Conservation (phyloP, 2,888 invertebrate species). For the Venusia cambrica region DNA sequence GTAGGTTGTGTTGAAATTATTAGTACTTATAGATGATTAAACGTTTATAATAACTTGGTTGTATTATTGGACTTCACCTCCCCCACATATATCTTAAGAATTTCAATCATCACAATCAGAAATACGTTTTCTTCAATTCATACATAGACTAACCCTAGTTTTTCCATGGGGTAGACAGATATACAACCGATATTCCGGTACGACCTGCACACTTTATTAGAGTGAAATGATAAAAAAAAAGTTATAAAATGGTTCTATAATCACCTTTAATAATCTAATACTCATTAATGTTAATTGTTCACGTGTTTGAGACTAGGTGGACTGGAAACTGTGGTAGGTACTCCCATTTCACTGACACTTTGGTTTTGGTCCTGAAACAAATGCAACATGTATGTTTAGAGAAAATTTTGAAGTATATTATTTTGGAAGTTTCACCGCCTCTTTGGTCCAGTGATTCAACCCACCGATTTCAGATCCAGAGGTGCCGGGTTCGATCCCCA, state of each 20-base stretch:
- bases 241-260: constrained; percentile 13
- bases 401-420: too few species aligned
- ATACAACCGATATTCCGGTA: too few species aligned
- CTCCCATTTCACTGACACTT: constrained; percentile 49
- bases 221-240: constrained; percentile 3
- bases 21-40: constrained; percentile 76
- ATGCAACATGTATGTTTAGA: constrained; percentile 5
- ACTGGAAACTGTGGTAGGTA: constrained; percentile 69
- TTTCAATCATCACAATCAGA: too few species aligned
- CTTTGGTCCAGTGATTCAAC: too few species aligned
- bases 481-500: too few species aligned
- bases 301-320: constrained; percentile 56
- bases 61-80: constrained; percentile 31
- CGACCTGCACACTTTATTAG: too few species aligned
- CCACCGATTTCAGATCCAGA: too few species aligned
- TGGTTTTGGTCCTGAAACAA: constrained; percentile 61
- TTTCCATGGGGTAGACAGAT: too few species aligned
- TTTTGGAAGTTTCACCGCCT: too few species aligned
- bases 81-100: too few species aligned
- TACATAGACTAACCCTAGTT: too few species aligned
- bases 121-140: too few species aligned
- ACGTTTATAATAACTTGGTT: constrained; percentile 49
- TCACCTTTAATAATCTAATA: constrained; percentile 26
- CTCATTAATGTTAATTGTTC: constrained; percentile 26
- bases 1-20: constrained; percentile 75